Conservation (phyloP, 2,113 vertebrate species). For the Uropsilus gracilis region DNA sequence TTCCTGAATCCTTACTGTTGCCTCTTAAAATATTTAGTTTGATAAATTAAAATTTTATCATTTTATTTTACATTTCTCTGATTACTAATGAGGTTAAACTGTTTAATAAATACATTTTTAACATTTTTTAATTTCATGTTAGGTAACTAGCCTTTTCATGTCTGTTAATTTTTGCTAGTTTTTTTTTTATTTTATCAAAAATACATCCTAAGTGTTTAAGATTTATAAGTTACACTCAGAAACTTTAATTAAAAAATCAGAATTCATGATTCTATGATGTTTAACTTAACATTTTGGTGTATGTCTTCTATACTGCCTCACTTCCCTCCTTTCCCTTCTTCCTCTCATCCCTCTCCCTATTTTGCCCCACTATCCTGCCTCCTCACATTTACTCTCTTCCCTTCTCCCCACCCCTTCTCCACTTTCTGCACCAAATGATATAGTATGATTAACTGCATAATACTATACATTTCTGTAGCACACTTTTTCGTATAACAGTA, state of each 20-base stretch:
- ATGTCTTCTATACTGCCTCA: not conserved
- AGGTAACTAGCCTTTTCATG: not conserved
- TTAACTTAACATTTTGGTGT: not conserved
- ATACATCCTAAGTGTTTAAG: not conserved
- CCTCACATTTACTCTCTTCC: not conserved
- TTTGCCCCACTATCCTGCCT: no score
- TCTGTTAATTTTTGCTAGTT: not conserved
- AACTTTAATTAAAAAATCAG: constrained; percentile 17
- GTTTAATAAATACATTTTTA: not conserved
- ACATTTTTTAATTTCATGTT: not conserved
- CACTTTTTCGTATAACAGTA: not conserved
- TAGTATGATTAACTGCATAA: not conserved
- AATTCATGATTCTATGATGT: not conserved
- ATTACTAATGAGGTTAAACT: not conserved
- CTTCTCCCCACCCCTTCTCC: not conserved
- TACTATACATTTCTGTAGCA: not conserved
- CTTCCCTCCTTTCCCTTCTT: no score
- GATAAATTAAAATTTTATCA: not conserved
- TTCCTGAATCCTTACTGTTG: not conserved
- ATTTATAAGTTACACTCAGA: not conserved
- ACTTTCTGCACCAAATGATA: not conserved
- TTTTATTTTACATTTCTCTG: not conserved
- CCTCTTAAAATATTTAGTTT: not conserved
- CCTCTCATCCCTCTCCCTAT: no score
- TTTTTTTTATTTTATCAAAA: constrained; percentile 1